phyloP scores from a whole-genome alignment of 1,140 invertebrate species.

The Cydia fagiglandana region DNA sequence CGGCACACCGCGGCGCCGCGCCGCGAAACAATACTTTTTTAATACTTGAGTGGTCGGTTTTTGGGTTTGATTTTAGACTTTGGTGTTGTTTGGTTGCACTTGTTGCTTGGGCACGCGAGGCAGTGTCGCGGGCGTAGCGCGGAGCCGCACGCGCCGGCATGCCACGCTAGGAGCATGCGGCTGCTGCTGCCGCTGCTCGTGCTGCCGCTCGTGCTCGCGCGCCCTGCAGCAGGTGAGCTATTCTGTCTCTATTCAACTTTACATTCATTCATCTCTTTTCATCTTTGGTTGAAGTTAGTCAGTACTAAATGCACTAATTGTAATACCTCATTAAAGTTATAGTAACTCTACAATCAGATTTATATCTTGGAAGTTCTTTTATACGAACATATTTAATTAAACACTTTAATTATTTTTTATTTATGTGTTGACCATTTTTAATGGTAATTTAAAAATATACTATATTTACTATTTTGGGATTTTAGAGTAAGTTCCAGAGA shows the following conservation, averaged over 20 bases:
- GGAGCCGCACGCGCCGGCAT: slow-evolving; percentile 70
- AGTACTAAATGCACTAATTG: too few relatives aligned
- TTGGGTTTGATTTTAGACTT: not conserved
- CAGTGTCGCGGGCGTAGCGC: slow-evolving; percentile 53
- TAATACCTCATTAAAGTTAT: too few relatives aligned
- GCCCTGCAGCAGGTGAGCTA: slow-evolving; percentile 68
- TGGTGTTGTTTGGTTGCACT: slow-evolving; percentile 4
- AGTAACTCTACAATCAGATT: too few relatives aligned
- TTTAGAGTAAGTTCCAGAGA: too few relatives aligned
- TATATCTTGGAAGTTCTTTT: too few relatives aligned
- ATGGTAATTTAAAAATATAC: too few relatives aligned
- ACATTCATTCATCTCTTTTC: not conserved
- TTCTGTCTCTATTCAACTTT: not conserved
- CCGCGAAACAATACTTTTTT: slow-evolving; percentile 32
- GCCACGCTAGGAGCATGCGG: slow-evolving; percentile 65
- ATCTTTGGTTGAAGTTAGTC: not conserved
- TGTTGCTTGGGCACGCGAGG: not conserved
- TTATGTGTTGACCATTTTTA: too few relatives aligned
- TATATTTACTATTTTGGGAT: too few relatives aligned
- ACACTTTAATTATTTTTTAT: too few relatives aligned
- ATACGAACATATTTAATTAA: too few relatives aligned
- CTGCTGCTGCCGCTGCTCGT: slow-evolving; percentile 53
- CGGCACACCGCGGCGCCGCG: slow-evolving; percentile 58
- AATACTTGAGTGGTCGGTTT: slow-evolving; percentile 34
- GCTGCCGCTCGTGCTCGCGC: slow-evolving; percentile 71